Base-by-base conservation (phyloP, 2,113 vertebrate genomes). In the Cyrtonyx montezumae region DNA sequence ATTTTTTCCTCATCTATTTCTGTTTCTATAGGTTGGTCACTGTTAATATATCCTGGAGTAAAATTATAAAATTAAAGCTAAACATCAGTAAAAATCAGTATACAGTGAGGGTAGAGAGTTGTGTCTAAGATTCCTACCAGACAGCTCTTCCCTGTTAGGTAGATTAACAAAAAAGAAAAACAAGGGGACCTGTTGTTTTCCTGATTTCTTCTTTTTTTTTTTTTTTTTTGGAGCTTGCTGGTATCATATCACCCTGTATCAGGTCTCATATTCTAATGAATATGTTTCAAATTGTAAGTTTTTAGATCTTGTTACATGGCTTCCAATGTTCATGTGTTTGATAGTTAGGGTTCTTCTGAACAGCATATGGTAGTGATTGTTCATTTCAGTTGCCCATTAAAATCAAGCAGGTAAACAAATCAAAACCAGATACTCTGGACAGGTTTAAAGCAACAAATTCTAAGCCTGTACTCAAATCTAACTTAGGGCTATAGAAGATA, bases 291-390 rank as follows among this genome's bases (percentile, higher is more conserved):
- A 37, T 25, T 4, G 22, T 51, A 58, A 36, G 6, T 8, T 19
- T 62, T 71, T 71, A 25, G 8, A 12, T 84, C 7, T 2, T 73
- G 6, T 73, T 61, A 43, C 6, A 36, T 0, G 8, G 5, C 11
- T 80, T 92, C 18, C 53, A 51, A 1, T 21, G 8, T 22, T 68
- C 25, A 4, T 12, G 8, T 20, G 3, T 82, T 86, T 74, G 22
- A 36, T 26, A 43, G 40, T 18, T 34, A 55, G 32, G 1, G 10
- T 22, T 63, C 80, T 62, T 34, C 19, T 66, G 37, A 46, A 56
- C 32, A 8, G 0, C 18, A 14, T 51, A 3, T 9, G 14, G 2
- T 20, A 62, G 11, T 69, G 62, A 43, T 36, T 48, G 0, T 2
- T 80, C 3, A 8, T 75, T 74, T 55, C 4, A 28, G 9, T 23